Percentiles rank a stretch among this genome's conserved stretches.
Evolutionary conservation across 2,113 vertebrate genomes (phyloP).

Genomic region (Pseudorhombus dupliciocellatus): DNA sequence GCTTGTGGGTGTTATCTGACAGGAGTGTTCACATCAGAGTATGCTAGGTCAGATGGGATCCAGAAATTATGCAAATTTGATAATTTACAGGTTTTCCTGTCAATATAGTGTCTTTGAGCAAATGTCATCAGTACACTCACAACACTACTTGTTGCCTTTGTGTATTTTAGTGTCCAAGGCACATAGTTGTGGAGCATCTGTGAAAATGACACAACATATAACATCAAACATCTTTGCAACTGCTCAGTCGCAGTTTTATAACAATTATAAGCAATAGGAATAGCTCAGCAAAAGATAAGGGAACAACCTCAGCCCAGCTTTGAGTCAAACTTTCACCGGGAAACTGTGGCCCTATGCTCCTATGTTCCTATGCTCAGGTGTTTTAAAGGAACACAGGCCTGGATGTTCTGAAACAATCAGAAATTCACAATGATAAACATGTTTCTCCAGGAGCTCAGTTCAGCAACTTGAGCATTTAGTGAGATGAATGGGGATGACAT

Average conservation of each 20-base stretch:
- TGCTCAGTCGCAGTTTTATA: too few species aligned
- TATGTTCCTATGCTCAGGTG: neutral
- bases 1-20: slow-evolving; percentile 48
- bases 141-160: neutral
- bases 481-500: slow-evolving; percentile 69
- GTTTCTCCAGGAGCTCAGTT: slow-evolving; percentile 38
- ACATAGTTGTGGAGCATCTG: too few species aligned
- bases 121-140: slow-evolving; percentile 4
- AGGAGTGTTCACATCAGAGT: slow-evolving; percentile 52
- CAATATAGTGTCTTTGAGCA: slow-evolving; percentile 15
- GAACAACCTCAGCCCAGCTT: neutral
- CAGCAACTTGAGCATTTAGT: slow-evolving; percentile 67
- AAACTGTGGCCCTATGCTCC: too few species aligned
- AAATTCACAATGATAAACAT: slow-evolving; percentile 47
- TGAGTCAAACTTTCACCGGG: neutral
- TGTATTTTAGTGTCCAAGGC: neutral
- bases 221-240: too few species aligned
- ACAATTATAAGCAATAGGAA: neutral
- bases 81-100: slow-evolving; percentile 40
- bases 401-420: slow-evolving; percentile 43
- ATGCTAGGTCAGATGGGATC: slow-evolving; percentile 41
- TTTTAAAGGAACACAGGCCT: slow-evolving; percentile 1
- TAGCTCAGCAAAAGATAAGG: neutral
- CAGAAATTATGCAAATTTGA: slow-evolving; percentile 50
- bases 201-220: too few species aligned